phyloP scores from a whole-genome alignment of 2,888 invertebrate genomes.

The Microctonus hyperodae region DNA sequence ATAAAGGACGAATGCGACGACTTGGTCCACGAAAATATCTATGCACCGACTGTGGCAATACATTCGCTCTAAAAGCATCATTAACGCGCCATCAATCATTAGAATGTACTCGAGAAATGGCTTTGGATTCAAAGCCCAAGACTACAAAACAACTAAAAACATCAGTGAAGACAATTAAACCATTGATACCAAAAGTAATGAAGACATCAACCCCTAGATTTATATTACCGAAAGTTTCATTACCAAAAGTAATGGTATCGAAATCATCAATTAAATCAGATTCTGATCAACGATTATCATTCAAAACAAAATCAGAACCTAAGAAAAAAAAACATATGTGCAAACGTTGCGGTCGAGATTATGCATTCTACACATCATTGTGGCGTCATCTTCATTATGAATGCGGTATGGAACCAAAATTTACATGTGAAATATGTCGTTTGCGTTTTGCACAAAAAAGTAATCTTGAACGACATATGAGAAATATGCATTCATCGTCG shows the following conservation, averaged over 20 bases:
- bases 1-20: conserved; percentile 33
- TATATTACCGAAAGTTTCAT: neutral
- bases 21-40: conserved; percentile 49
- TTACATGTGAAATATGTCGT: conserved; percentile 69
- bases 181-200: neutral
- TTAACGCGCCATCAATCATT: conserved; percentile 51
- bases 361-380: conserved; percentile 56
- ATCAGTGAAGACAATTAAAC: neutral
- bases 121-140: neutral
- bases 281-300: conserved; percentile 17
- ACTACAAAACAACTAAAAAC: neutral
- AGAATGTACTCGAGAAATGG: conserved; percentile 42
- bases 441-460: conserved; percentile 68
- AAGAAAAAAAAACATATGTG: conserved; percentile 51
- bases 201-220: conserved; percentile 29
- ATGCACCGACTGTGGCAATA: conserved; percentile 52
- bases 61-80: conserved; percentile 51
- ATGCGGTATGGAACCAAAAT: conserved; percentile 70
- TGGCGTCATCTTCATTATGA: conserved; percentile 65
- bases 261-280: conserved; percentile 14
- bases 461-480: conserved; percentile 65
- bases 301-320: conserved; percentile 16
- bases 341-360: conserved; percentile 48
- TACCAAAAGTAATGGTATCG: neutral
- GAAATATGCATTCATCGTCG: conserved; percentile 47